Evolutionary conservation across 2,113 vertebrate species (phyloP).

Genomic region (Prinia subflava): DNA sequence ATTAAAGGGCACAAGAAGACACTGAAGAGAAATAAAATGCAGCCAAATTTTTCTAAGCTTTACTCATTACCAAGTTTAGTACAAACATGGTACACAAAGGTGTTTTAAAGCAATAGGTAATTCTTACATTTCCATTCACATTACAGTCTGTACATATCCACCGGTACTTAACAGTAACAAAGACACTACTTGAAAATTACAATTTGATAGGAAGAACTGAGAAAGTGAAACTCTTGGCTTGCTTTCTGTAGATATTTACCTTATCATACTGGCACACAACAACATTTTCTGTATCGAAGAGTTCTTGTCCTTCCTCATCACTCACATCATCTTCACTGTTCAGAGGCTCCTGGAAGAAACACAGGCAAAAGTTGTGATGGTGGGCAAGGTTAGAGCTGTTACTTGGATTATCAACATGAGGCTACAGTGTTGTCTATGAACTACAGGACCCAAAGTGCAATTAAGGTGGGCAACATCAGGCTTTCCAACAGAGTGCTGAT

Average conservation of each 20-base stretch:
- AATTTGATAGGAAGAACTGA: background rate
- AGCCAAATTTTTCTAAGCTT: background rate
- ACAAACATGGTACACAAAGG: background rate
- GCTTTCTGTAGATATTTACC: conserved; percentile 69
- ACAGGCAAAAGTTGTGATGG: background rate
- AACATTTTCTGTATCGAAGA: conserved; percentile 98
- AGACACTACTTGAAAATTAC: background rate
- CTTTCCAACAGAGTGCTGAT: background rate
- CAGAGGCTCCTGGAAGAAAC: conserved; percentile 85
- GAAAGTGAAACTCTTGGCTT: background rate
- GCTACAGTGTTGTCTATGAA: background rate
- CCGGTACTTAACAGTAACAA: background rate
- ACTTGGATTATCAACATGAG: background rate
- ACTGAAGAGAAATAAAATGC: background rate
- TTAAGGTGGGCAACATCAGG: background rate
- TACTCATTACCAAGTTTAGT: background rate
- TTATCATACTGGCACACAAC: conserved; percentile 99
- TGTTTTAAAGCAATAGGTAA: background rate
- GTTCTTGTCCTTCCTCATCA: conserved; percentile 94
- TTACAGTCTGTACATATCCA: background rate
- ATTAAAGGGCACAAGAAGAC: background rate
- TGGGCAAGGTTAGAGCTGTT: background rate
- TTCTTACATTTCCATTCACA: background rate
- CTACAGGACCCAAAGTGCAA: background rate
- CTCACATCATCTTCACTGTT: conserved; percentile 98